A percentile compares a stretch with the other conserved stretches of the same genome.
These are phyloP conservation scores for Megaleporinus macrocephalus DNA, from an alignment of 2,113 vertebrate species.

Conservation along the genomic window DNA sequence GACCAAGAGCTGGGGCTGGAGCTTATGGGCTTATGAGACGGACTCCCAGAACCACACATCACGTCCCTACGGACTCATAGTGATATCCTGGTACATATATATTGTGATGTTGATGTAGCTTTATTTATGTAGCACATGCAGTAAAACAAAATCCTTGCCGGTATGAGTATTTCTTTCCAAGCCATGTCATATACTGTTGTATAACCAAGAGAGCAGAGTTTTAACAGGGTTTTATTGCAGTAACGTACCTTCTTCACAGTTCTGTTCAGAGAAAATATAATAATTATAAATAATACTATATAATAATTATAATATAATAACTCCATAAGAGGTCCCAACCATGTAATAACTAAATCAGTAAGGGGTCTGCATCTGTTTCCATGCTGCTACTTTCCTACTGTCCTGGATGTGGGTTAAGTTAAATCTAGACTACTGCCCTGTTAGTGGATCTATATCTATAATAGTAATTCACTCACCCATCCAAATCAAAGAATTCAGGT, in stretches of 20 bases:
- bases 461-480: too few species aligned
- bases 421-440: too few species aligned
- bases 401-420: too few species aligned
- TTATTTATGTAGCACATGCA: background rate
- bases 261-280: too few species aligned
- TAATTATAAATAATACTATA: too few species aligned
- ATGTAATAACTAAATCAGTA: background rate
- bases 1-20: background rate
- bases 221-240: too few species aligned
- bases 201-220: background rate
- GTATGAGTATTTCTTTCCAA: background rate
- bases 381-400: background rate
- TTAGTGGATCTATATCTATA: too few species aligned
- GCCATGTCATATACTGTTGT: background rate
- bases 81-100: background rate
- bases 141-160: background rate
- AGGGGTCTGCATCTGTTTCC: background rate
- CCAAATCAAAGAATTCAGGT: too few species aligned
- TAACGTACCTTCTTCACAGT: too few species aligned
- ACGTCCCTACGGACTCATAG: background rate
- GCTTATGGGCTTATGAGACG: constrained; percentile 10
- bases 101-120: background rate
- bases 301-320: too few species aligned
- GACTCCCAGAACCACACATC: background rate
- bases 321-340: too few species aligned